Base-by-base conservation (phyloP, 2,888 invertebrate species). In the Mimachlamys varia region DNA sequence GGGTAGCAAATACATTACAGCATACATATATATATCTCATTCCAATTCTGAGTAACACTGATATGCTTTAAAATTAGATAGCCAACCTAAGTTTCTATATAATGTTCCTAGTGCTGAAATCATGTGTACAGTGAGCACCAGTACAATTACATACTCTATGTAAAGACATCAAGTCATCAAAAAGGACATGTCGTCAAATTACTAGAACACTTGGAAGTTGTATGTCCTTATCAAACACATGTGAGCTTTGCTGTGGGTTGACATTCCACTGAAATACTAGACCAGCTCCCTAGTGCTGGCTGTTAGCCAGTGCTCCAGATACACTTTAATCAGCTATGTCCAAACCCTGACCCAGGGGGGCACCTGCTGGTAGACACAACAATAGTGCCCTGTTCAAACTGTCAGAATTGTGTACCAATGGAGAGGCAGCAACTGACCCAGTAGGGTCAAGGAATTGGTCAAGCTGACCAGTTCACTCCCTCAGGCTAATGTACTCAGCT, bases 281-380 rank as follows among this genome's bases (percentile, higher is more conserved):
- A 76, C 76, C 27, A 33, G 33, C 33, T 76, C 76, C 76, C 76
- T 76, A 76, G 76, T 76, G 76, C 76, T 76, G 76, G 76, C 76
- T 76, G 33, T 13, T 33, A 33, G 76, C 76, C 76, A 76, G 76
- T 33, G 76, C 33, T 12, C 12, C 76, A 76, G 76, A 76, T 76
- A 76, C 76, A 76, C 76, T 44, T 44, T 44, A 44, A 44, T 44
- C 44, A 44, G 44, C 12, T 22, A 62, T n/a, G 62, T 62, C 62
- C 76, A 76, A 76, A 76, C 76, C 76, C 76, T 76, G 76, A 76
- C 76, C 76, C 76, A 76, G 76, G 76, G 76, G 76, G 33, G 17
- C 27, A 33, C 33, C 27, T 44, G 44, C 76, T 10, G 5, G 15
- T 19, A 53, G 53, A 76, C 76, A 76, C 76, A 76, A 76, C 76